Conservation (phyloP, 2,797 vertebrate species). For the Rhinella marina region DNA sequence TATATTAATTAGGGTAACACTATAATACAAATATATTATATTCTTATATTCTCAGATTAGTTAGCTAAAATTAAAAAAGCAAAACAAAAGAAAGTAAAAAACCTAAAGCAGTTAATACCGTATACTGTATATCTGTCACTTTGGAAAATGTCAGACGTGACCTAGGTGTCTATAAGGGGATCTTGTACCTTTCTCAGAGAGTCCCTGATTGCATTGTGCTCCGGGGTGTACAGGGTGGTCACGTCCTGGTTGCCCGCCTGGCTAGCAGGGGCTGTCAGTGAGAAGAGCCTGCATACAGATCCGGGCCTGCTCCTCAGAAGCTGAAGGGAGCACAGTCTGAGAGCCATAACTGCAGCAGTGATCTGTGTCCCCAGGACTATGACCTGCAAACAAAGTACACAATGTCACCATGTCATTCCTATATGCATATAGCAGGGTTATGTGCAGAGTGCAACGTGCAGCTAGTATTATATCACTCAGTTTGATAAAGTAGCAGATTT, state of each 20-base stretch:
- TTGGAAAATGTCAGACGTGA: no score
- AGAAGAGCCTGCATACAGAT: background rate
- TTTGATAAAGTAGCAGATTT: background rate
- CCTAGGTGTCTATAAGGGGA: background rate
- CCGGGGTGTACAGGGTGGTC: slow-evolving; percentile 68
- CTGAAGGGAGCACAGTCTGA: background rate
- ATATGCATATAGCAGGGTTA: background rate
- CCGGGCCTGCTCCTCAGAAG: background rate
- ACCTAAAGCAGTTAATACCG: no score
- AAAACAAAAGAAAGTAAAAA: no score
- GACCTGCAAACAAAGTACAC: slow-evolving; percentile 51
- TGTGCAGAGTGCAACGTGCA: background rate
- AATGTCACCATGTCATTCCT: background rate
- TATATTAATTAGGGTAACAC: no score
- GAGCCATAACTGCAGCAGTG: slow-evolving; percentile 27
- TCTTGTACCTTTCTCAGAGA: slow-evolving; percentile 78
- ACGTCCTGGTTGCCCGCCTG: background rate
- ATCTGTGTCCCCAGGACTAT: background rate
- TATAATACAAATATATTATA: no score
- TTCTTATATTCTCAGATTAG: no score
- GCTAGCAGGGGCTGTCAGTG: slow-evolving; percentile 2
- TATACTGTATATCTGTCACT: no score
- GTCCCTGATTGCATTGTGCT: slow-evolving; percentile 75
- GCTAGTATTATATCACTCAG: background rate
- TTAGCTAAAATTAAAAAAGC: no score